Evolutionary conservation across 2,888 invertebrate species (phyloP).

Genomic region (Amphipoea oculea): DNA sequence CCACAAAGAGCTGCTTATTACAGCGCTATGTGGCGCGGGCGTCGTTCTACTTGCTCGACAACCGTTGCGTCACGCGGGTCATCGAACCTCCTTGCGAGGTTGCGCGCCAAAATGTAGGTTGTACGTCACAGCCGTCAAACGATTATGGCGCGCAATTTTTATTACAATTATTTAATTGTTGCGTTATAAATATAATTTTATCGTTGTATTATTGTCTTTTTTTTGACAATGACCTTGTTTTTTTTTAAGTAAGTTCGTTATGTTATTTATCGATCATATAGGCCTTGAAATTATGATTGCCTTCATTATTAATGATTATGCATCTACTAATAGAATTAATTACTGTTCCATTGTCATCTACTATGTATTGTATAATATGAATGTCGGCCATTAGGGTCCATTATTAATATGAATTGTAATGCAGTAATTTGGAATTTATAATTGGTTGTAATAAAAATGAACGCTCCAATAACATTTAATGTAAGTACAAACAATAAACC

Average conservation of each 20-base stretch:
- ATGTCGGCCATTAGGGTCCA: too few species aligned
- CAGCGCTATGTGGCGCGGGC: constrained; percentile 66
- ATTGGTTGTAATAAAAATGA: not conserved
- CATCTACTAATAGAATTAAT: not conserved
- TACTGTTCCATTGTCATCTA: not conserved
- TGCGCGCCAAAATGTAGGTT: constrained; percentile 66
- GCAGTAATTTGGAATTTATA: not conserved
- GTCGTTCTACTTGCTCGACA: constrained; percentile 75
- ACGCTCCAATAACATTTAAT: not conserved
- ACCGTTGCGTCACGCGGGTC: constrained; percentile 77
- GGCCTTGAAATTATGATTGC: not conserved
- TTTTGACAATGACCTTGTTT: constrained; percentile 17
- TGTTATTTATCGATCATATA: not conserved
- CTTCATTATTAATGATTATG: not conserved
- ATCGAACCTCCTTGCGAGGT: constrained; percentile 73
- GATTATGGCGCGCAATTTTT: constrained; percentile 33
- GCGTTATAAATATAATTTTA: constrained; percentile 19
- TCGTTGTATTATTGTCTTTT: not conserved
- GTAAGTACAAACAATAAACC: not conserved
- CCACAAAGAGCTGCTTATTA: constrained; percentile 35
- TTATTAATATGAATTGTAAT: not conserved
- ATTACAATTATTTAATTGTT: constrained; percentile 21
- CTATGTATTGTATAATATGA: not conserved
- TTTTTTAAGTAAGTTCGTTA: not conserved
- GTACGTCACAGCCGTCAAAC: constrained; percentile 51